A percentile compares a stretch with the other conserved stretches of the same genome.
phyloP scores from a whole-genome alignment of 2,888 invertebrate species.

The Aphelenchoides bicaudatus region DNA sequence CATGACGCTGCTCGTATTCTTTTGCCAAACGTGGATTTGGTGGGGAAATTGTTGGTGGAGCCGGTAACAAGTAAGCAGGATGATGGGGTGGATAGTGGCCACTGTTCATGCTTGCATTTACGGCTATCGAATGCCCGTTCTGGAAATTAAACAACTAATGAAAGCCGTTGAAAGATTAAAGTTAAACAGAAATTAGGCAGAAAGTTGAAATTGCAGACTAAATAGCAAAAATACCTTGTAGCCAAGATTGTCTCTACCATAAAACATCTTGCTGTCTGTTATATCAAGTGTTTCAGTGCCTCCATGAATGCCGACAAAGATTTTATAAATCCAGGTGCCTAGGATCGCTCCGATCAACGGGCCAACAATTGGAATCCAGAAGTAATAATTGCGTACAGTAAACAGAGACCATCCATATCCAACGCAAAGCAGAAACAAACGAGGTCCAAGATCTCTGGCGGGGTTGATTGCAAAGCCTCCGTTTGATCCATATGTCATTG shows the following conservation, averaged over 20 bases:
- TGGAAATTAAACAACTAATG: too few relatives aligned
- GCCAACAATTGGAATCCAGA: constrained; percentile 63
- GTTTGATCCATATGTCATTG: constrained; percentile 65
- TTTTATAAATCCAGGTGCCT: constrained; percentile 64
- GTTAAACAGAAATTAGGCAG: constrained; percentile 3
- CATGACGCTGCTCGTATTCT: constrained; percentile 10
- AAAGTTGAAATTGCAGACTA: not conserved
- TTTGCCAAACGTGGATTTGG: not conserved
- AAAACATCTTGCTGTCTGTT: constrained; percentile 33
- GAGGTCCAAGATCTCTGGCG: constrained; percentile 61
- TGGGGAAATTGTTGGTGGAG: not conserved
- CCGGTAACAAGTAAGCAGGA: not conserved
- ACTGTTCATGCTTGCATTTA: not conserved
- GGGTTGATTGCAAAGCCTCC: constrained; percentile 68
- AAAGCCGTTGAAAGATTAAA: constrained; percentile 10
- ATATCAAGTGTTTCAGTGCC: constrained; percentile 28
- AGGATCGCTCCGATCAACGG: constrained; percentile 66
- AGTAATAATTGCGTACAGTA: constrained; percentile 60
- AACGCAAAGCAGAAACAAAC: constrained; percentile 51
- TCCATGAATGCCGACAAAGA: constrained; percentile 65
- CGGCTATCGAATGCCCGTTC: constrained; percentile 5
- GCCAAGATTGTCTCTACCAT: constrained; percentile 33
- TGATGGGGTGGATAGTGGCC: not conserved
- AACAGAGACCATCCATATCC: constrained; percentile 57
- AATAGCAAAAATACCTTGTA: constrained; percentile 28